phyloP scores from a whole-genome alignment of 2,888 invertebrate species.

The Polyommatus iphigenia region DNA sequence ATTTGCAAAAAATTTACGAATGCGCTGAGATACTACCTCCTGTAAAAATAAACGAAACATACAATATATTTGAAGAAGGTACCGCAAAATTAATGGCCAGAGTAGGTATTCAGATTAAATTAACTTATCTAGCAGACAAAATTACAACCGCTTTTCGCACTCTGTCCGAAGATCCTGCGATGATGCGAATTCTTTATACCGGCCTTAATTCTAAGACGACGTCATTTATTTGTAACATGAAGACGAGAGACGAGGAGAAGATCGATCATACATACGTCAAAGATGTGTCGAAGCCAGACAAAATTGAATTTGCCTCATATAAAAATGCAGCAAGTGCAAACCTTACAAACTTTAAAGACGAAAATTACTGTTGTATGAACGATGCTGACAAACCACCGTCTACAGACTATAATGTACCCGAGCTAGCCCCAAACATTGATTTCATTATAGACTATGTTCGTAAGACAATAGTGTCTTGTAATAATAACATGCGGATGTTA shows the following conservation, averaged over 20 bases:
- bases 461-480: constrained; percentile 69
- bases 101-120: constrained; percentile 65
- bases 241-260: constrained; percentile 66
- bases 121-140: constrained; percentile 61
- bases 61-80: constrained; percentile 72
- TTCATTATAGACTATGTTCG: constrained; percentile 68
- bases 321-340: constrained; percentile 69
- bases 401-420: constrained; percentile 61
- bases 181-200: constrained; percentile 67
- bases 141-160: constrained; percentile 67
- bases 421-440: constrained; percentile 67
- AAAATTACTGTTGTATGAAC: constrained; percentile 65
- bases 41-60: constrained; percentile 61
- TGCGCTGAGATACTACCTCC: constrained; percentile 50
- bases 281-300: constrained; percentile 54
- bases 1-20: constrained; percentile 55
- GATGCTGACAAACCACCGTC: constrained; percentile 68
- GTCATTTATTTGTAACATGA: constrained; percentile 70
- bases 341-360: constrained; percentile 62
- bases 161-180: constrained; percentile 63
- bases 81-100: constrained; percentile 66
- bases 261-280: constrained; percentile 53
- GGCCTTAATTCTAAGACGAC: constrained; percentile 70
- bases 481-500: constrained; percentile 74
- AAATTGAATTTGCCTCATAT: constrained; percentile 61